phyloP scores from a whole-genome alignment of 2,888 invertebrate species.

The Neoscelio sp. region DNA sequence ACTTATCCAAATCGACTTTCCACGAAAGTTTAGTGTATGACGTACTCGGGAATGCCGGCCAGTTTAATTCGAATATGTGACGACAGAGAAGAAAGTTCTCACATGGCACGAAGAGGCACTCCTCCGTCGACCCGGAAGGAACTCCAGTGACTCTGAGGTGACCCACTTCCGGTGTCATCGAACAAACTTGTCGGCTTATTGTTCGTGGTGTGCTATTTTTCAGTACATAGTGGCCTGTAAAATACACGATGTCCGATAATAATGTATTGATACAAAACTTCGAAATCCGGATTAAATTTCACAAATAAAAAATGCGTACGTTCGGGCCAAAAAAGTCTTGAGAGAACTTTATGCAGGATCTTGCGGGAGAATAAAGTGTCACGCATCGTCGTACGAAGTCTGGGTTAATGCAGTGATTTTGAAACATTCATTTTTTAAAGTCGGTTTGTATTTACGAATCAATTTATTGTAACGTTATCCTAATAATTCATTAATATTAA shows the following conservation, averaged over 20 bases:
- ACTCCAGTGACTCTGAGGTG: conserved; percentile 76
- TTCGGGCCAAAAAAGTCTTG: no score
- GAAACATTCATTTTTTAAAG: no score
- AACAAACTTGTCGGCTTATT: conserved; percentile 22
- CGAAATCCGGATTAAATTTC: no score
- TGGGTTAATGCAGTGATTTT: no score
- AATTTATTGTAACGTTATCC: no score
- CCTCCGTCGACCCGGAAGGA: conserved; percentile 79
- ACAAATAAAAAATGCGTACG: no score
- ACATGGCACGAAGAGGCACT: conserved; percentile 56
- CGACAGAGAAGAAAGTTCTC: conserved; percentile 66
- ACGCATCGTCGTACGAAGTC: no score
- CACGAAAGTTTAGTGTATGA: conserved; percentile 63
- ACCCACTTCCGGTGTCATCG: conserved; percentile 77
- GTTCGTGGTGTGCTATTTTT: conserved; percentile 8
- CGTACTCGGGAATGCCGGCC: conserved; percentile 54
- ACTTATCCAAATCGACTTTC: conserved; percentile 56
- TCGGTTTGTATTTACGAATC: no score
- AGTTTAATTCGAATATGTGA: conserved; percentile 49
- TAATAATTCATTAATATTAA: no score
- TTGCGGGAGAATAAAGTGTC: no score
- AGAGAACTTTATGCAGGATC: no score
- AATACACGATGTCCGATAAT: neutral
- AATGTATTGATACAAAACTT: no score
- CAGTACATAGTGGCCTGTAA: conserved; percentile 18